Conservation (phyloP, 2,888 invertebrate genomes). For the Euzophera pinguis region DNA sequence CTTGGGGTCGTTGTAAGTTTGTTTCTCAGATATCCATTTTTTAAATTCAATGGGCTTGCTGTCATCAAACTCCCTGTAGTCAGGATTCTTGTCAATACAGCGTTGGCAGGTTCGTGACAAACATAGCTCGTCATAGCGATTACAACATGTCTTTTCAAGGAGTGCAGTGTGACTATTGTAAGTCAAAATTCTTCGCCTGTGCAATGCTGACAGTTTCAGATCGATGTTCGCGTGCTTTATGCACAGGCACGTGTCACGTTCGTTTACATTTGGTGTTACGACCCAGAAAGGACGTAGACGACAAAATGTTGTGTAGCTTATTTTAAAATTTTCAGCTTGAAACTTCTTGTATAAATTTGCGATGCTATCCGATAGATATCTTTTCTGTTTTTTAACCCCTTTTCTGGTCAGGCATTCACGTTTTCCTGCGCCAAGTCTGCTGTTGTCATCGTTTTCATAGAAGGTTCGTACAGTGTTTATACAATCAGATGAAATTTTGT, state of each 20-base stretch:
- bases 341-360: slow-evolving; percentile 30
- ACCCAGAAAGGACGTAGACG: too few species aligned
- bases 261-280: too few species aligned
- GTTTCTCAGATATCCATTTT: slow-evolving; percentile 23
- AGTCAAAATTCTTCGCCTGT: slow-evolving; percentile 21
- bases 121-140: slow-evolving; percentile 24
- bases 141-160: slow-evolving; percentile 24
- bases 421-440: slow-evolving; percentile 30
- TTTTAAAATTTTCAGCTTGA: slow-evolving; percentile 16
- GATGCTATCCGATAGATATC: slow-evolving; percentile 28
- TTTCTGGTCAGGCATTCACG: slow-evolving; percentile 29
- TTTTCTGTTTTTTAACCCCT: slow-evolving; percentile 29
- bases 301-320: slow-evolving; percentile 24
- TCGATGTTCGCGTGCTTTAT: slow-evolving; percentile 26
- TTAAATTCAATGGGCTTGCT: slow-evolving; percentile 22
- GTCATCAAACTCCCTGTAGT: slow-evolving; percentile 26
- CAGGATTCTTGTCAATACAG: slow-evolving; percentile 23
- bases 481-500: slow-evolving; percentile 15
- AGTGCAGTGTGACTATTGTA: slow-evolving; percentile 21
- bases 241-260: too few species aligned
- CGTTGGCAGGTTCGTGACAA: slow-evolving; percentile 23
- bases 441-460: slow-evolving; percentile 31
- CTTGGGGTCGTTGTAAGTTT: slow-evolving; percentile 26
- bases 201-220: slow-evolving; percentile 22
- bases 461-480: slow-evolving; percentile 22